A percentile compares a stretch with the other conserved stretches of the same genome.
Conservation (phyloP, 64 coral and sea anemone species). For the Cladopsammia gracilis region DNA sequence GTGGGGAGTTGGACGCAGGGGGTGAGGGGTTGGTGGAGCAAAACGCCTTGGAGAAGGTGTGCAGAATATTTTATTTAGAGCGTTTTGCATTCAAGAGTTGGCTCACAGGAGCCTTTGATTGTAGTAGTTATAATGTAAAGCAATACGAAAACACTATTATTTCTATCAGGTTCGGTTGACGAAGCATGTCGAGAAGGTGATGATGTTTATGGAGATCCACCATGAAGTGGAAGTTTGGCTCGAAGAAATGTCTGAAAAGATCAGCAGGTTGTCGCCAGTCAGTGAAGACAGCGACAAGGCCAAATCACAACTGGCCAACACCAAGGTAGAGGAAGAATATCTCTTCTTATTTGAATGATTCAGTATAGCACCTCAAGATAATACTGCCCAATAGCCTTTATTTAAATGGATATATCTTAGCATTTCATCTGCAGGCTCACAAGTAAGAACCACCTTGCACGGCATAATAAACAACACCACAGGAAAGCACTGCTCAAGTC, state of each 20-base stretch:
- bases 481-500: neutral
- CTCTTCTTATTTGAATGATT: no score
- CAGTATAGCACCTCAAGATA: no score
- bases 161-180: slow-evolving; percentile 43
- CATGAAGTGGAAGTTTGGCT: slow-evolving; percentile 84
- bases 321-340: slow-evolving; percentile 52
- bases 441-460: neutral
- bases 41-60: no score
- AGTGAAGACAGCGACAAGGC: slow-evolving; percentile 88
- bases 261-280: slow-evolving; percentile 63
- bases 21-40: no score
- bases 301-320: slow-evolving; percentile 65
- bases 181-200: slow-evolving; percentile 71
- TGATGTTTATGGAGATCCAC: slow-evolving; percentile 67
- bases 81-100: no score
- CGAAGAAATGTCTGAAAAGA: slow-evolving; percentile 62
- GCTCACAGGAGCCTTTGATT: no score
- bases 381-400: no score
- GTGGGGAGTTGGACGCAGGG: no score
- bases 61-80: no score
- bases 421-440: neutral
- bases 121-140: no score
- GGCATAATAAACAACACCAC: neutral
- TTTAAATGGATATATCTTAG: neutral
- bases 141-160: neutral